A percentile compares a stretch with the other conserved stretches of the same genome.
Evolutionary conservation across 2,797 vertebrate species (phyloP).

Genomic region (Sphenodon punctatus): DNA sequence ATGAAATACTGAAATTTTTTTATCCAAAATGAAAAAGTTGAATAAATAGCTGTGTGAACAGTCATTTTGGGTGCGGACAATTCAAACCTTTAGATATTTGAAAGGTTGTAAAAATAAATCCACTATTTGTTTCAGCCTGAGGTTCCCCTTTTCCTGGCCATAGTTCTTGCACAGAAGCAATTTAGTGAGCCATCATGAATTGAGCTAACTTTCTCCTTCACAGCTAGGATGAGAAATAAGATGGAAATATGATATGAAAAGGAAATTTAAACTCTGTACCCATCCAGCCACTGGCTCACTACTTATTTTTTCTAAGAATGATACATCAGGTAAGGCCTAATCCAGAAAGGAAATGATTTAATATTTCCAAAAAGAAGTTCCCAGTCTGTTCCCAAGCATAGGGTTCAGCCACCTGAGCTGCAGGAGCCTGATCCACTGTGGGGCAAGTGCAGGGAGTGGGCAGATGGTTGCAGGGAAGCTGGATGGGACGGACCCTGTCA

Average conservation of each 20-base stretch:
- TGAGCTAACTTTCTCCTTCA: neutral
- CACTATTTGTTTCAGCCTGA: too few species aligned
- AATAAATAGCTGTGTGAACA: too few species aligned
- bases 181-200: neutral
- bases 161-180: neutral
- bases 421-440: too few species aligned
- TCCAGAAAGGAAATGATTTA: constrained; percentile 15
- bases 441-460: too few species aligned
- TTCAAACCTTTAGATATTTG: too few species aligned
- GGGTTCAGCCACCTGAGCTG: too few species aligned
- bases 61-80: too few species aligned
- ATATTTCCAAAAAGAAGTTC: neutral
- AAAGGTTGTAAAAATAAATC: too few species aligned
- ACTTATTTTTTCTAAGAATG: constrained; percentile 49
- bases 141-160: constrained; percentile 20
- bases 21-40: too few species aligned
- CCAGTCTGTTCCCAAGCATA: neutral
- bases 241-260: neutral
- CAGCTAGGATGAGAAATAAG: neutral
- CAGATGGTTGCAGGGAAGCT: too few species aligned
- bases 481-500: too few species aligned
- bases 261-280: constrained; percentile 12
- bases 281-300: neutral
- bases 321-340: constrained; percentile 36
- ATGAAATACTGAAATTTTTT: too few species aligned